phyloP scores from a whole-genome alignment of 2,888 invertebrate genomes.

The Stenodera caucasica region DNA sequence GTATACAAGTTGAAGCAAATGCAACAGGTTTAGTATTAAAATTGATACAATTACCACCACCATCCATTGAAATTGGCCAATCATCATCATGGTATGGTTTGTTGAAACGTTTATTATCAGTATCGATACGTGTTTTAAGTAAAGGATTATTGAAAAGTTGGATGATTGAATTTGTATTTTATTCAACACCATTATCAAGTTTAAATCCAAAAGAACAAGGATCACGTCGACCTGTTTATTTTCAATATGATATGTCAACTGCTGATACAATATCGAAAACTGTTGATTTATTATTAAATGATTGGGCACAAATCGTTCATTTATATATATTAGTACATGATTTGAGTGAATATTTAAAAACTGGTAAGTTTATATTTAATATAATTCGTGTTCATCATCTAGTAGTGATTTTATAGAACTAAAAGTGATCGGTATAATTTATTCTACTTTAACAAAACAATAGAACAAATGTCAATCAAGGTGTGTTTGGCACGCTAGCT shows the following conservation, averaged over 20 bases:
- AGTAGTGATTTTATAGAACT: too few species aligned
- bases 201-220: constrained; percentile 85
- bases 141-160: constrained; percentile 78
- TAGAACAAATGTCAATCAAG: too few species aligned
- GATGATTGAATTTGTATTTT: constrained; percentile 90
- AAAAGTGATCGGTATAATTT: too few species aligned
- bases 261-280: constrained; percentile 77
- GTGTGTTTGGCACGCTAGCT: too few species aligned
- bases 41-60: constrained; percentile 74
- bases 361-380: constrained; percentile 59
- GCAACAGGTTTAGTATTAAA: constrained; percentile 83
- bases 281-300: constrained; percentile 83
- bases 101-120: constrained; percentile 77
- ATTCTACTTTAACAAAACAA: too few species aligned
- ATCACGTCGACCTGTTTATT: constrained; percentile 83
- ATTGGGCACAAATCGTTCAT: constrained; percentile 92
- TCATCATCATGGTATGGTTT: constrained; percentile 69
- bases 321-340: constrained; percentile 84
- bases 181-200: constrained; percentile 77
- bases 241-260: constrained; percentile 87
- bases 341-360: constrained; percentile 76
- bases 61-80: constrained; percentile 57
- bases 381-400: too few species aligned
- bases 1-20: constrained; percentile 89
- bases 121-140: constrained; percentile 79